phyloP scores from a whole-genome alignment of 2,113 vertebrate genomes.

The Guaruba guarouba region DNA sequence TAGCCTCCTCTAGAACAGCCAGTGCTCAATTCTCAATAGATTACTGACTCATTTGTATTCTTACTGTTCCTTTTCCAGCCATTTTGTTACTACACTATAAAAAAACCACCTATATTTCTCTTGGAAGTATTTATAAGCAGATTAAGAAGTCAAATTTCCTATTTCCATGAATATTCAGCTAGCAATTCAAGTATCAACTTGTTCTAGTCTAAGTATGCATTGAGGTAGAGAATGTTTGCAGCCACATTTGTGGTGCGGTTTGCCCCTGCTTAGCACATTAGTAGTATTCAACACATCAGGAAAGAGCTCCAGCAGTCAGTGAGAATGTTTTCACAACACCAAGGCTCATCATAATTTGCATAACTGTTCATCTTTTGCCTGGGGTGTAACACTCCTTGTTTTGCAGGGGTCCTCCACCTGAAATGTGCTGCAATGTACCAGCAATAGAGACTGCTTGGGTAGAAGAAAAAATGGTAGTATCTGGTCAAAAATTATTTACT shows the following conservation, averaged over 20 bases:
- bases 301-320: neutral
- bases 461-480: neutral
- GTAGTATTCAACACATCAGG: neutral
- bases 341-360: neutral
- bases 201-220: neutral
- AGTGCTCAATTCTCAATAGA: neutral
- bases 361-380: neutral
- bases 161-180: neutral
- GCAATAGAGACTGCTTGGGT: neutral
- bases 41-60: neutral
- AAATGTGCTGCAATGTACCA: neutral
- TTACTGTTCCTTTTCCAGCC: neutral
- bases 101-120: neutral
- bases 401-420: neutral
- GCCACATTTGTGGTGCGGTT: neutral
- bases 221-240: neutral
- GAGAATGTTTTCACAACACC: neutral
- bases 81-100: neutral
- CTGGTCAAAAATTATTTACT: neutral
- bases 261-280: neutral
- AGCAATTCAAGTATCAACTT: neutral
- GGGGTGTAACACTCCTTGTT: neutral
- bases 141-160: neutral
- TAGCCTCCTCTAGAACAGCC: neutral
- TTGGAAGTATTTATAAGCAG: neutral